Evolutionary conservation across 2,888 invertebrate species (phyloP), one percentile per base, ranked within the genome.

Genomic region (Zonitis immaculata): DNA sequence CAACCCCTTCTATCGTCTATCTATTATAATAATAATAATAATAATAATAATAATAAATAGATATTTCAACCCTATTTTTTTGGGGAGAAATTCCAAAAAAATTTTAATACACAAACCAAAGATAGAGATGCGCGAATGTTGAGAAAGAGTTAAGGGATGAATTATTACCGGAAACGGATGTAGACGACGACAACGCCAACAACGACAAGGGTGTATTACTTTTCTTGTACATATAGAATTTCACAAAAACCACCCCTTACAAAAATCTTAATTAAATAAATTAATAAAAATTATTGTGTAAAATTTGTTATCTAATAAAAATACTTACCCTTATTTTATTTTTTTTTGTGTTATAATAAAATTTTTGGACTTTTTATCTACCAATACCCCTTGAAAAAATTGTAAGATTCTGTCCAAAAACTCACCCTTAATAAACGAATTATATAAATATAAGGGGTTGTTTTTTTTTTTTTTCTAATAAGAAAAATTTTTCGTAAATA

Each of bases 91-190:
- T 52, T 60, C 59, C 65, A 67, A 22, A 22, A 22, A 22, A 22
- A 22, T 4, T n/a, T n/a, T n/a, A n/a, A n/a, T n/a, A n/a, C n/a
- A n/a, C n/a, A n/a, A n/a, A n/a, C n/a, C n/a, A n/a, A n/a, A n/a
- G n/a, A 22, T 22, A 22, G 22, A 26, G 7, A 26, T 8, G 6
- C 7, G 6, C 7, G 7, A 8, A 8, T 6, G 26, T 2, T 1
- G 26, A 4, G 26, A 26, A 8, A 26, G 61, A 62, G 61, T 64
- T 60, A 64, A 66, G 65, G 71, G 70, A 67, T 69, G 57, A 71
- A 70, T 67, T 71, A 71, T 69, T 65, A 63, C 69, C 66, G 70
- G 71, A 71, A 71, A 48, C 67, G 70, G 69, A 70, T 65, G 67
- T 67, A 54, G 47, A 50, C 39, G 35, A 43, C 47, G 22, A 47